Conservation (phyloP, 2,888 invertebrate species). For the Lysandra bellargus region DNA sequence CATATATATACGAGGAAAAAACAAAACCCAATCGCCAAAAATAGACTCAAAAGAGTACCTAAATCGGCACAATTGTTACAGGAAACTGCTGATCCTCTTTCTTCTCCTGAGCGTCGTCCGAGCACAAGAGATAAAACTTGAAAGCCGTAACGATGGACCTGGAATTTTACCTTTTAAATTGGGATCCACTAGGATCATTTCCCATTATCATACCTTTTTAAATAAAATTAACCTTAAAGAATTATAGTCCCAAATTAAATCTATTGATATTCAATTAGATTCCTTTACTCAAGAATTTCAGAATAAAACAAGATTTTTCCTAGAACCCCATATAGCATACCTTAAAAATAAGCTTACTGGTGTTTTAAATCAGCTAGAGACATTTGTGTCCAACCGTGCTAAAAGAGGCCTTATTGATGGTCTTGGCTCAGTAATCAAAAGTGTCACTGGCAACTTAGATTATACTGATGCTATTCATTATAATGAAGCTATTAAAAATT, state of each 20-base stretch:
- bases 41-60: too few relatives aligned
- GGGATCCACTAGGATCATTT: not conserved
- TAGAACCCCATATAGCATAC: constrained; percentile 29
- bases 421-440: constrained; percentile 42
- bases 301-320: not conserved
- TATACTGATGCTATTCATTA: too few relatives aligned
- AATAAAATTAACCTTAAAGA: not conserved
- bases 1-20: not conserved
- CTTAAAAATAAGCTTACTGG: constrained; percentile 25
- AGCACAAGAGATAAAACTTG: too few relatives aligned
- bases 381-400: constrained; percentile 23
- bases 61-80: too few relatives aligned
- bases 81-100: too few relatives aligned
- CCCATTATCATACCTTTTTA: not conserved
- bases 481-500: too few relatives aligned
- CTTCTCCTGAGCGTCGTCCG: too few relatives aligned
- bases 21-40: too few relatives aligned
- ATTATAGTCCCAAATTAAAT: not conserved
- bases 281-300: not conserved
- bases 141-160: too few relatives aligned
- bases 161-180: constrained; percentile 26
- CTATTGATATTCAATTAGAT: too few relatives aligned
- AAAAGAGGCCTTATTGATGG: constrained; percentile 38
- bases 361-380: constrained; percentile 16
- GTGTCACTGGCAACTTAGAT: constrained; percentile 37